Evolutionary conservation across 2,888 invertebrate species (phyloP), one percentile per base, ranked within the genome.

Genomic region (Athalia rosae): DNA sequence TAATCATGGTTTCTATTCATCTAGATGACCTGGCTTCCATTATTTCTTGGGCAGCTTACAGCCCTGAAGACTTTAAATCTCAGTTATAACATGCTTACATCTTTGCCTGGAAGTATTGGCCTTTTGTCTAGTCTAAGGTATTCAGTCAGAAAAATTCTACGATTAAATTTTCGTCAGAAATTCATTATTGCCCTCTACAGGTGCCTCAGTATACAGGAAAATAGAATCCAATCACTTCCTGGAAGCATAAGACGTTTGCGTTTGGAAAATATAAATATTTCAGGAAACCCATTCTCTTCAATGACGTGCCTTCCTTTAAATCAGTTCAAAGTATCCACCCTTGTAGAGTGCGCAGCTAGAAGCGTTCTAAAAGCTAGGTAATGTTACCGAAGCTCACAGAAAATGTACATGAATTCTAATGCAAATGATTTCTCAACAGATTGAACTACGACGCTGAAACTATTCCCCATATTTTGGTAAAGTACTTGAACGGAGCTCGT

Each of bases 51-150:
- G 84, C 94, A 93, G 86, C 89, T 95, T 28, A 90, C 92, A 81
- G 91, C 90, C 15, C 89, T 96, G 79, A 90, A 93, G 0, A 93
- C 93, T 41, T 89, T 96, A 3, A 93, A 94, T 85, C 79, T 95
- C 5, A 93, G 93, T 83, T 89, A 93, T 76, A 96, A 96, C 88
- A 83, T 87, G 53, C 86, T 96, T 3, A 87, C 82, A 53, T 85
- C 85, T 47, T 85, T 96, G 77, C 95, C 96, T 1, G 92, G 93
- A 67, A 93, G 93, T 13, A 89, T 96, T 67, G 94, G 95, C 5
- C 92, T 92, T 45, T 90, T 95, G 64, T 89, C 81, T 77, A 90
- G 88, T 77, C 88, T 94, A 74, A 92, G 91, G 92, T 92, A 89
- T 79, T 79, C 79, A 48, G 4, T 50, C 7, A 47, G 15, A 8